Base-by-base conservation (phyloP, 2,888 invertebrate species). In the Nomada ferruginata region DNA sequence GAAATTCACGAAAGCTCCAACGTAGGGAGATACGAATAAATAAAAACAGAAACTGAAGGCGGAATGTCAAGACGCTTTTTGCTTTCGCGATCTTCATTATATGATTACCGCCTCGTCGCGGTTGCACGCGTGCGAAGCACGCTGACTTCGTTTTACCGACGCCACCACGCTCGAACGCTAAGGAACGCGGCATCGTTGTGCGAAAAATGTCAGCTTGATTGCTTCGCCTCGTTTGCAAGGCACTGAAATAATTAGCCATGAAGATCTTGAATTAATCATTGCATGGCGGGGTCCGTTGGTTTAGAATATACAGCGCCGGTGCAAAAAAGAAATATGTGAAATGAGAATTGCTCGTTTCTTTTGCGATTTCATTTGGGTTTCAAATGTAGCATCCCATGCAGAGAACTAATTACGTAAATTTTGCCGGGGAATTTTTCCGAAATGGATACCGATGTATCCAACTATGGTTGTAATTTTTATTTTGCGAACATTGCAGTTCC, bases 11-110 rank as follows among this genome's bases (percentile, higher is more conserved):
- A 47, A 65, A 64, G 47, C 52, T 55, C 18, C 42, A n/a, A 13
- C 20, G 59, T 20, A n/a, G 29, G 20, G 60, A 68, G 52, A 29
- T 20, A 11, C 20, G 61, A 20, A 65, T 47, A 70, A 76, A 66
- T 83, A 69, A 60, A 65, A 26, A 1, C 36, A 36, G 36, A 7
- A 52, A 57, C 57, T 57, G n/a, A 65, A 26, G 23, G 20, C 59
- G 61, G 20, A 50, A 20, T 29, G 55, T 20, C 26, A 13, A 5
- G 26, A 23, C 15, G 15, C 23, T 57, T 57, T 57, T 26, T 11
- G 57, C 20, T 18, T 5, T 50, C 18, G 18, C 18, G 50, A 15
- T 50, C 50, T 50, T 50, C 50, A 50, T 50, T 50, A 50, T 18
- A 7, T 18, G 50, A 50, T 18, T 50, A 36, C 18, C 50, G 18